Percentiles rank a stretch among this genome's conserved stretches.
Evolutionary conservation across 2,113 vertebrate species (phyloP).

Genomic region (Vicugna pacos): DNA sequence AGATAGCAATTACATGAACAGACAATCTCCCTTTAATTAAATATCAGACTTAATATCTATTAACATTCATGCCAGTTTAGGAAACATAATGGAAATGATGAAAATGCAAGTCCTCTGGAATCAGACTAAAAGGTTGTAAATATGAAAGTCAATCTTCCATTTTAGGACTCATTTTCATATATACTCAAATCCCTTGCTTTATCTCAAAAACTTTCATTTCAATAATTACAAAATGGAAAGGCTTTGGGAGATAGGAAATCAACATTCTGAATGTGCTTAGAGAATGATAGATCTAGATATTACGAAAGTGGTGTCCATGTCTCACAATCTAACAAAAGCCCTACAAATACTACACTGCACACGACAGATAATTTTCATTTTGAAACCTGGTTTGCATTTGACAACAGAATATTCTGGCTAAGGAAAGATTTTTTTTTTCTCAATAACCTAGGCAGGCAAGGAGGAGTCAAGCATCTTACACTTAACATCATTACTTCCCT

Average conservation of each 20-base stretch:
- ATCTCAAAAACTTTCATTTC: constrained; percentile 66
- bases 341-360: background rate
- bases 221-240: constrained; percentile 61
- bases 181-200: constrained; percentile 59
- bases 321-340: constrained; percentile 52
- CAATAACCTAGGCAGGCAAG: constrained; percentile 1
- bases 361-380: constrained; percentile 54
- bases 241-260: constrained; percentile 50
- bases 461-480: background rate
- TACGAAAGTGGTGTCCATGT: constrained; percentile 33
- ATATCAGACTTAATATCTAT: constrained; percentile 56
- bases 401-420: constrained; percentile 34
- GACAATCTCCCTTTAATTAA: constrained; percentile 59
- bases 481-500: background rate
- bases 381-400: constrained; percentile 35
- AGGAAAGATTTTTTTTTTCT: background rate
- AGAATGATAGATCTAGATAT: constrained; percentile 59
- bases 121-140: constrained; percentile 59
- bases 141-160: constrained; percentile 53
- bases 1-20: constrained; percentile 63
- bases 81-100: constrained; percentile 57
- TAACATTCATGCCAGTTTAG: constrained; percentile 42
- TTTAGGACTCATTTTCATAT: constrained; percentile 62
- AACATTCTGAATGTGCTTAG: constrained; percentile 41
- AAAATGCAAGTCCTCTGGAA: constrained; percentile 60